A percentile compares a stretch with the other conserved stretches of the same genome.
phyloP scores from a whole-genome alignment of 2,797 vertebrate species.

The Mormyrus hasselquistii region DNA sequence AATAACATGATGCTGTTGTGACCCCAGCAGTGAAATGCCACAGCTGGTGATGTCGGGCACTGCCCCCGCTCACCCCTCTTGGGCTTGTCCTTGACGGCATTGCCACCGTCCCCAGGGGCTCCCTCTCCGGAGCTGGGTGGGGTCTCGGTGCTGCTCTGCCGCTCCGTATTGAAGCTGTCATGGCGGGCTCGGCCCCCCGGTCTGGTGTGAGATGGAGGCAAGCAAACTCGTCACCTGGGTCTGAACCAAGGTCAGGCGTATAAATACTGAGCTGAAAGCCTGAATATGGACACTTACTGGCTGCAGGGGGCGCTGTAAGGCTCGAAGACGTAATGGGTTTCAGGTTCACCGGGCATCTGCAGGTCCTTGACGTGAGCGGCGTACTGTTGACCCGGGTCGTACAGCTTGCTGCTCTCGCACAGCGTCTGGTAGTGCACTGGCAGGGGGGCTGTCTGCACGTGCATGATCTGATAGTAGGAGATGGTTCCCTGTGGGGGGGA shows the following conservation, averaged over 20 bases:
- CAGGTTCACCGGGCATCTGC: constrained; percentile 74
- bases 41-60: neutral
- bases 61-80: constrained; percentile 61
- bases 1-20: neutral
- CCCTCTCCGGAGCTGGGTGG: constrained; percentile 42
- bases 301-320: constrained; percentile 61
- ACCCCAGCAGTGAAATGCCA: neutral
- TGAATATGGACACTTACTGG: constrained; percentile 46
- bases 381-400: constrained; percentile 90
- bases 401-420: constrained; percentile 95
- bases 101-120: constrained; percentile 27
- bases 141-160: constrained; percentile 38
- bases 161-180: constrained; percentile 67
- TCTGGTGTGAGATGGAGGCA: constrained; percentile 35
- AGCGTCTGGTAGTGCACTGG: constrained; percentile 93
- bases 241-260: neutral
- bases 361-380: constrained; percentile 79
- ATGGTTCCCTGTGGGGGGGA: constrained; percentile 76
- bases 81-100: constrained; percentile 42
- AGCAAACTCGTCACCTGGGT: neutral
- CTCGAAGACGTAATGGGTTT: constrained; percentile 75
- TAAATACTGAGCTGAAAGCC: neutral
- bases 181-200: constrained; percentile 60
- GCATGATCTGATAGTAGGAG: constrained; percentile 94
- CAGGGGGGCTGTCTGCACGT: constrained; percentile 83